Evolutionary conservation across 2,797 vertebrate species (phyloP).

Genomic region (Phoeniculus purpureus): DNA sequence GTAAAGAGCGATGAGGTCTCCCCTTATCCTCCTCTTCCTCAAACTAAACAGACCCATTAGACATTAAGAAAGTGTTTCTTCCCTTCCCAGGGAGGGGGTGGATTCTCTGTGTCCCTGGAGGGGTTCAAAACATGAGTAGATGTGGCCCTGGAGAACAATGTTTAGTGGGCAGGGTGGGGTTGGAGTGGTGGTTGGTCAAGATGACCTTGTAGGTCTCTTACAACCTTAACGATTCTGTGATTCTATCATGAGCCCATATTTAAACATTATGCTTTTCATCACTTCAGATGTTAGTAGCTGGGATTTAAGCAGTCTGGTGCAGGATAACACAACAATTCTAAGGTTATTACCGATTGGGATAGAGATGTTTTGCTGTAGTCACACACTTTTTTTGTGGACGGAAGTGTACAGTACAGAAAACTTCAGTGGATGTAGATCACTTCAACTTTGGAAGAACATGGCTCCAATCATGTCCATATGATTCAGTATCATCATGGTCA

Average conservation of each 20-base stretch:
- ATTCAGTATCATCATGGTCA: neutral
- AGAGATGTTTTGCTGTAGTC: neutral
- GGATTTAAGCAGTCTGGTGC: neutral
- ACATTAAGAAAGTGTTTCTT: no score
- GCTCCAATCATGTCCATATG: neutral
- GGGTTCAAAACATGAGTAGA: no score
- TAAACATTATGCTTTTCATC: rapidly evolving
- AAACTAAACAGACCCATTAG: no score
- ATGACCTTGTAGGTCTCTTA: no score
- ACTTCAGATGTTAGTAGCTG: neutral
- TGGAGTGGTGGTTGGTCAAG: no score
- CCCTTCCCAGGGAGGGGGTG: no score
- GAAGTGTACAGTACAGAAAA: neutral
- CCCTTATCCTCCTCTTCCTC: no score
- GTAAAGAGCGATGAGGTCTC: no score
- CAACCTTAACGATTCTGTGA: no score
- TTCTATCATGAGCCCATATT: neutral
- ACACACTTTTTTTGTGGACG: rapidly evolving
- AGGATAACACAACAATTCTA: neutral
- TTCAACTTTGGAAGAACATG: neutral
- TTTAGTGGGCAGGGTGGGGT: no score
- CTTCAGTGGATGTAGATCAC: neutral
- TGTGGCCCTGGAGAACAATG: no score
- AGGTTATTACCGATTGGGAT: rapidly evolving
- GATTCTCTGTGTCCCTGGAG: no score